Evolutionary conservation across 2,888 invertebrate species (phyloP).

Genomic region (Pheosia tremula): DNA sequence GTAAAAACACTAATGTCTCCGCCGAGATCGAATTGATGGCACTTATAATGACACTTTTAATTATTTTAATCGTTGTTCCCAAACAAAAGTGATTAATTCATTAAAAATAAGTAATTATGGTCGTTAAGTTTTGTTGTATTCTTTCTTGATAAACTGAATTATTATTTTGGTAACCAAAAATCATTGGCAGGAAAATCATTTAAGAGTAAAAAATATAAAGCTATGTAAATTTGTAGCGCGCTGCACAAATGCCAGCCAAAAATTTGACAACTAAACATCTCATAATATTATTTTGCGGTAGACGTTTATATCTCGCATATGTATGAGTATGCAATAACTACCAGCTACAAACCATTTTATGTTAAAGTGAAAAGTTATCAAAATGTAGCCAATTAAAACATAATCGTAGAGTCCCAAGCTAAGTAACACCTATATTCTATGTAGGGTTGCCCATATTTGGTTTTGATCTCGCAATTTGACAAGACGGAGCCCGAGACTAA

Average conservation of each 20-base stretch:
- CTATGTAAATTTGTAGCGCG: constrained; percentile 1
- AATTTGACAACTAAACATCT: constrained; percentile 34
- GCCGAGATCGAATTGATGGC: constrained; percentile 78
- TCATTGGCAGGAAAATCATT: not conserved
- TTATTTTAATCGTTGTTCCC: constrained; percentile 78
- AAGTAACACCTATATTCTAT: no score
- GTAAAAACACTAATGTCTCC: constrained; percentile 79
- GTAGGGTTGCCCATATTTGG: no score
- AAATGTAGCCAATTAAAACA: no score
- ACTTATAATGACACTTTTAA: constrained; percentile 83
- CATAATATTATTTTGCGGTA: constrained; percentile 22
- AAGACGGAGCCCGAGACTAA: no score
- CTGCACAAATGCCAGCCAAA: constrained; percentile 37
- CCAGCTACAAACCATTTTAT: no score
- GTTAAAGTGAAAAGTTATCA: no score
- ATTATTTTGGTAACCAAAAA: constrained; percentile 11
- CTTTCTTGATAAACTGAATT: constrained; percentile 37
- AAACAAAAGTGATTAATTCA: constrained; percentile 81
- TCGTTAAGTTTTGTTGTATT: constrained; percentile 43
- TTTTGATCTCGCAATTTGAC: no score
- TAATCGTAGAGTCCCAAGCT: no score
- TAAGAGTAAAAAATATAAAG: constrained; percentile 12
- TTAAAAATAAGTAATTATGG: constrained; percentile 75
- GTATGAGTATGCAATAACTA: no score
- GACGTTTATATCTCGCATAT: no score